Evolutionary conservation across 1,140 invertebrate species (phyloP), one percentile per base, ranked within the genome.

Genomic region (Harlomillsia oculata): DNA sequence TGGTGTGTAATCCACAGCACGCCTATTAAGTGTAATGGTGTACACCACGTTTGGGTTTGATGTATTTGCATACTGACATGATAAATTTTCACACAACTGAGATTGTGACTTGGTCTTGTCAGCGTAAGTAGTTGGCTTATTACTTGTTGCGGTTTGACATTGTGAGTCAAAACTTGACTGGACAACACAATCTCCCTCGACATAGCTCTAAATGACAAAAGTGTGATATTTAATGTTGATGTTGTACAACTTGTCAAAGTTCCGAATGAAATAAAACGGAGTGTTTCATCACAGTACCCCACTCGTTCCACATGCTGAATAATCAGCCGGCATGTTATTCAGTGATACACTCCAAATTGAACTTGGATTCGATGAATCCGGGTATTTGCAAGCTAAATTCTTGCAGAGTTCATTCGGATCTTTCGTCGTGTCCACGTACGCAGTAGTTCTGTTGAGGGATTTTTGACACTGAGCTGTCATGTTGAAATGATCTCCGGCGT

Each of bases 401-500:
- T 39, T 28, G 39, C 48, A 50, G 2, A 50, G 34, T 11, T 5
- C 23, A 3, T 28, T 26, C 1, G 48, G n/a, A 29, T 23, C 34
- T 50, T 50, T 37, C 14, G 48, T 21, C 13, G 48, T 26, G 34
- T 50, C 48, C 9, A 13, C 13, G 26, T 14, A 14, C 0, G 48
- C 48, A 26, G 21, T 39, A n/a, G 32, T 18, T 16, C 39, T 30
- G 21, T 50, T 50, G 20, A 50, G 26, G 23, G 48, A 16, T 25
- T 28, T 50, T 25, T n/a, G 34, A 6, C 48, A 50, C 9, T 50
- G 48, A 18, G 34, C 21, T 16, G 48, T 50, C 48, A 50, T 50
- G 39, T 37, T 50, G 20, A 50, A 25, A 16, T 23, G 39, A 28
- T 58, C 49, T 18, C 56, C 56, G 11, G 29, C 21, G 30, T 58